Evolutionary conservation across 1,140 invertebrate species (phyloP), one percentile per base, ranked within the genome.

Genomic region (Antheraea mylitta): DNA sequence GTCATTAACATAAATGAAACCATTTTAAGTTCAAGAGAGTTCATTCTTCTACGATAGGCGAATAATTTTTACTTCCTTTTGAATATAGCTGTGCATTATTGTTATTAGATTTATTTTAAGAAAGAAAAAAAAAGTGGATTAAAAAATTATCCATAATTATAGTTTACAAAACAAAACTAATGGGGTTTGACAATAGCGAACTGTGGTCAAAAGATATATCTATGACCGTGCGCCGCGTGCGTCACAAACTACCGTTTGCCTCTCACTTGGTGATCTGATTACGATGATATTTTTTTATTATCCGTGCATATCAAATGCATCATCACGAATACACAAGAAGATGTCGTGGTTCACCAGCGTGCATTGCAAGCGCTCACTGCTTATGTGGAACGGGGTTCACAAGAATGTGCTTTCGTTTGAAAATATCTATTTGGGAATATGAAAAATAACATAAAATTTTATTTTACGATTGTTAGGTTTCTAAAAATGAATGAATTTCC

Each of bases 291-390:
- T 80, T 78, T 82, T 66, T 77, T 13, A 53, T 53, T 83, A 79
- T 86, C 75, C 83, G 82, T 87, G 74, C 77, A 77, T 73, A 78
- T 76, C 67, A 79, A 77, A 71, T 79, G 86, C 87, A 88, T 90
- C 74, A 78, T 80, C 85, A 91, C 82, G 80, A 82, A 76, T 78
- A 82, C 81, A 75, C 80, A 69, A 72, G 80, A 74, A 82, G 66
- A 75, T 80, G 69, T 78, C 76, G 75, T 77, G 71, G 69, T 74
- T 82, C 89, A 91, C 87, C 76, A 78, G 81, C 89, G 85, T 90
- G 87, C 86, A 89, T 87, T 80, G 82, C 78, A 82, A 69, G 86
- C 86, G 82, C 76, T 87, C 89, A 91, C 89, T 86, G 89, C 89
- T 89, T 91, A 80, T 73, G 82, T 89, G 89, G 86, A 61, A 86